Evolutionary conservation across 2,888 invertebrate genomes (phyloP).

Genomic region (Oxyteleia sp.): DNA sequence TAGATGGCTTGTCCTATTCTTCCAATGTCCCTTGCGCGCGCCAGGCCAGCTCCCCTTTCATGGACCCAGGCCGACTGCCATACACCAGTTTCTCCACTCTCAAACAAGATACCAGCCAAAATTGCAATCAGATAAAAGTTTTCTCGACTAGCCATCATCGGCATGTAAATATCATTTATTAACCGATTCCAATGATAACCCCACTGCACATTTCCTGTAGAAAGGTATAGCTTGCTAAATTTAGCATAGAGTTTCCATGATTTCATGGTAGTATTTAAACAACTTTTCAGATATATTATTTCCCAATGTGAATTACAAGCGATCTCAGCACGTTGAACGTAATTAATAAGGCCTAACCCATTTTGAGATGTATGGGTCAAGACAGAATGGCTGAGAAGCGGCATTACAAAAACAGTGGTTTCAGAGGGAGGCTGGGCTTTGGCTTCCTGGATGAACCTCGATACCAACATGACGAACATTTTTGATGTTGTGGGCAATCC

Average conservation of each 20-base stretch:
- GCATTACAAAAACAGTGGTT: no score
- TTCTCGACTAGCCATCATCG: neutral
- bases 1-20: no score
- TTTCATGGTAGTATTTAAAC: neutral
- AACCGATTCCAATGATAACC: neutral
- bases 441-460: no score
- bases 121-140: neutral
- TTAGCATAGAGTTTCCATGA: neutral
- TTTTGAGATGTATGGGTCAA: neutral
- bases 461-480: no score
- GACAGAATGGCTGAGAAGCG: no score
- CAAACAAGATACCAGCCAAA: neutral
- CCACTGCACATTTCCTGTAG: neutral
- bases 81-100: no score
- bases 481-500: no score
- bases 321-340: neutral
- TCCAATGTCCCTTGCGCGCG: no score
- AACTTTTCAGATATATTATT: neutral
- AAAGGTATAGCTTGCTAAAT: neutral
- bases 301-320: neutral
- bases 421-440: no score
- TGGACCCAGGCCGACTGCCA: no score
- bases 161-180: neutral
- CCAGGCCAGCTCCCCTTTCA: no score
- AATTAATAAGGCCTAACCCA: neutral